Percentiles rank a stretch among this genome's conserved stretches.
Conservation (phyloP, 2,113 vertebrate species). For the Equus quagga region DNA sequence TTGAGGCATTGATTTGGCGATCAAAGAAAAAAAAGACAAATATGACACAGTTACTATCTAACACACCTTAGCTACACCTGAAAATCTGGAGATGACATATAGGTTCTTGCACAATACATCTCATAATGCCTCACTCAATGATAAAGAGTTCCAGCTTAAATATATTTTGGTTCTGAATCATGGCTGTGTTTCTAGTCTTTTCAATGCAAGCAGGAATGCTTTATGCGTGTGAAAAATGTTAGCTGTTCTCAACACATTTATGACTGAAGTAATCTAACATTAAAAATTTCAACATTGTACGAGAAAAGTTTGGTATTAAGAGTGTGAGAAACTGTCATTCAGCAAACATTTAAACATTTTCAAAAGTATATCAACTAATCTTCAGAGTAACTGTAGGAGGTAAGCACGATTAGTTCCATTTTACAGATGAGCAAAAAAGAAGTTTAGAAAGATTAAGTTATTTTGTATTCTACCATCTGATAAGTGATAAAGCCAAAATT, state of each 20-base stretch:
- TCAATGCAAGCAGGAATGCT: neutral
- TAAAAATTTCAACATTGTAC: neutral
- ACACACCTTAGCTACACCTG: neutral
- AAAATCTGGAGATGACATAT: neutral
- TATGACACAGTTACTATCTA: neutral
- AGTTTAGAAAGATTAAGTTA: neutral
- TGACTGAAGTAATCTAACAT: neutral
- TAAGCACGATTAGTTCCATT: constrained; percentile 23
- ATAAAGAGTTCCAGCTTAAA: neutral
- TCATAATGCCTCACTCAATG: neutral
- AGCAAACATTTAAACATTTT: neutral
- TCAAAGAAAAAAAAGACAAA: neutral
- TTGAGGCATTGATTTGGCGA: neutral
- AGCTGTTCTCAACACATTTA: neutral
- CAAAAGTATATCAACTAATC: neutral
- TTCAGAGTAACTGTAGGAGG: neutral
- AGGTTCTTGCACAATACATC: neutral
- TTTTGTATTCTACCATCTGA: neutral
- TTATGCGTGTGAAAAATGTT: neutral
- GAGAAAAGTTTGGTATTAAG: neutral
- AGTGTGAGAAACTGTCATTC: neutral
- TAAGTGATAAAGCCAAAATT: neutral
- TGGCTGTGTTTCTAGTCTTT: neutral
- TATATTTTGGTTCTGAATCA: neutral
- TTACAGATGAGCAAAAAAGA: neutral